phyloP scores from a whole-genome alignment of 2,797 vertebrate species.

The Cirrhinus molitorella region DNA sequence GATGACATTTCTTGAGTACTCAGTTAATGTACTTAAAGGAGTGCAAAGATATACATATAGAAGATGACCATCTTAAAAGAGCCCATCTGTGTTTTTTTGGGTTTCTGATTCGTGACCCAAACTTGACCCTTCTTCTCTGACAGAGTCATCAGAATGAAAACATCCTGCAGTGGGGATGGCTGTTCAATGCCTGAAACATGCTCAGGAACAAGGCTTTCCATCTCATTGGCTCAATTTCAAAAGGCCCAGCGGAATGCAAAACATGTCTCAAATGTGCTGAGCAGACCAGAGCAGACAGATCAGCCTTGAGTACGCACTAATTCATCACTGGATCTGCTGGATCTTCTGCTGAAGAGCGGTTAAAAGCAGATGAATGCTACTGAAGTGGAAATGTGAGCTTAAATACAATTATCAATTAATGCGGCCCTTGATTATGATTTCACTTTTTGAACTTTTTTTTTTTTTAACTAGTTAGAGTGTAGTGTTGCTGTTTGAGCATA shows the following conservation, averaged over 20 bases:
- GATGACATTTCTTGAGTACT: too few species aligned
- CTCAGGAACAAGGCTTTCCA: conserved; percentile 76
- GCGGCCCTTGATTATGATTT: too few species aligned
- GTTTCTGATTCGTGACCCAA: conserved; percentile 83
- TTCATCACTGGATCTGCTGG: conserved; percentile 48
- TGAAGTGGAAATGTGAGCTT: neutral
- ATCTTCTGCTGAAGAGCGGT: neutral
- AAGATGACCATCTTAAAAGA: conserved; percentile 2
- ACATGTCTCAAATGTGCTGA: conserved; percentile 78
- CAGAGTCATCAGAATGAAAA: conserved; percentile 77
- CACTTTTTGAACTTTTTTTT: too few species aligned
- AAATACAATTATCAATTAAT: too few species aligned
- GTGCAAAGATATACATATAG: neutral
- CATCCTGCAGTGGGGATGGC: conserved; percentile 81
- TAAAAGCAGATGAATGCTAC: neutral
- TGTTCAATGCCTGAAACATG: conserved; percentile 79
- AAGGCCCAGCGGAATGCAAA: conserved; percentile 78
- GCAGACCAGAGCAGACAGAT: conserved; percentile 72
- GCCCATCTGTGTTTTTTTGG: conserved; percentile 55
- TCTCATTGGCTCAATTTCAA: conserved; percentile 76
- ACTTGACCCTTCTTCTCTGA: conserved; percentile 81
- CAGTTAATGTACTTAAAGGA: neutral
- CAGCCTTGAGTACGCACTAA: conserved; percentile 49
- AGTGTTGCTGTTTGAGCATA: too few species aligned
- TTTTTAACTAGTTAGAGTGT: too few species aligned